Percentiles rank a stretch among this genome's conserved stretches.
Evolutionary conservation across 2,113 vertebrate species (phyloP).

Genomic region (Istiophorus platypterus): DNA sequence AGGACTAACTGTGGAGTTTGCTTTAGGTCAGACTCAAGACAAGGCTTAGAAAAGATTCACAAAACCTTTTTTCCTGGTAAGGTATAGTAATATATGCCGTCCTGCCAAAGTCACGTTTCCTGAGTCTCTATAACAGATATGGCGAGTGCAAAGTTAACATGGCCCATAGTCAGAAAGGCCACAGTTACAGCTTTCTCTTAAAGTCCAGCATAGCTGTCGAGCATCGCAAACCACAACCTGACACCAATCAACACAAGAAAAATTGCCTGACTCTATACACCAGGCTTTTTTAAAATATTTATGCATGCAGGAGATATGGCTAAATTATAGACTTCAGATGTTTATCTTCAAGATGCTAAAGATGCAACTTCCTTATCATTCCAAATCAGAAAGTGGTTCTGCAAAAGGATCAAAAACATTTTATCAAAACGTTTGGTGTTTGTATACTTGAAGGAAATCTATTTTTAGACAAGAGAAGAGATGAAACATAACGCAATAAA

Average conservation of each 20-base stretch:
- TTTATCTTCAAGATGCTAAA: conserved; percentile 9
- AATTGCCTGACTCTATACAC: neutral
- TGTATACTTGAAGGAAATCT: neutral
- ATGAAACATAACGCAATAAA: conserved; percentile 10
- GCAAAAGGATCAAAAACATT: neutral
- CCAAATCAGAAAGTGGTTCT: neutral
- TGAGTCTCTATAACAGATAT: too few relatives aligned
- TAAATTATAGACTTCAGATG: neutral
- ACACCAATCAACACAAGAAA: neutral
- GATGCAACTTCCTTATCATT: neutral
- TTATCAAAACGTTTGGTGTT: neutral
- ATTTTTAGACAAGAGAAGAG: neutral
- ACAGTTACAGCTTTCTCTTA: too few relatives aligned
- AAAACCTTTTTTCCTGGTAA: too few relatives aligned
- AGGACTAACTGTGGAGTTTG: too few relatives aligned
- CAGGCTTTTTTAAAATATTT: neutral
- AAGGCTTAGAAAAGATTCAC: too few relatives aligned
- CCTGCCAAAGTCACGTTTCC: too few relatives aligned
- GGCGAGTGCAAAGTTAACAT: too few relatives aligned
- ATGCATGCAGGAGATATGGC: neutral
- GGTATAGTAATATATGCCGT: too few relatives aligned
- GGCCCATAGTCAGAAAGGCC: too few relatives aligned
- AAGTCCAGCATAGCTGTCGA: too few relatives aligned
- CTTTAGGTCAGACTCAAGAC: too few relatives aligned
- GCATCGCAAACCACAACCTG: neutral